Percentiles rank a stretch among this genome's conserved stretches.
Conservation (phyloP, 2,113 vertebrate species). For the Nanorana parkeri region DNA sequence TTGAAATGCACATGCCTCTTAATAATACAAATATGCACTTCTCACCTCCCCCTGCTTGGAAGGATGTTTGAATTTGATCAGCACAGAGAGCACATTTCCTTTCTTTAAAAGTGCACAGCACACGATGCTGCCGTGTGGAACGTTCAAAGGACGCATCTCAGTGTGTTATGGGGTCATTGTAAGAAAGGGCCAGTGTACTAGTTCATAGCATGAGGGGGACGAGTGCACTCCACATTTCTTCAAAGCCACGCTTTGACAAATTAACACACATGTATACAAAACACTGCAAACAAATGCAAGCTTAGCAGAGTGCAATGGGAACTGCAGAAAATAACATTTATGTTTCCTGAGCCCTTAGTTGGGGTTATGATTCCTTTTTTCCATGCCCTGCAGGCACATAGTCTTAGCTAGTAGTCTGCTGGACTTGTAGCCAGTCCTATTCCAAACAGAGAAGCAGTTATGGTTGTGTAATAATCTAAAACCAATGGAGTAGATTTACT, state of each 20-base stretch:
- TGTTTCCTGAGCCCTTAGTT: not conserved
- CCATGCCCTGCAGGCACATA: conserved; percentile 25
- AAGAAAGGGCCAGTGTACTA: conserved; percentile 23
- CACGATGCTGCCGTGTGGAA: conserved; percentile 10
- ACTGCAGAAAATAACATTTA: conserved; percentile 7
- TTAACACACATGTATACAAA: conserved; percentile 6
- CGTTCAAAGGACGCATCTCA: conserved; percentile 33
- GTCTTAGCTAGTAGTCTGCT: not conserved
- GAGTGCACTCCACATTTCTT: not conserved
- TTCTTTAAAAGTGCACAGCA: conserved; percentile 41
- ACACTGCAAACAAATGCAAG: not conserved
- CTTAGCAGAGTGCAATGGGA: not conserved
- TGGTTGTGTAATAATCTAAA: not conserved
- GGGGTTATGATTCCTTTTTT: conserved; percentile 13
- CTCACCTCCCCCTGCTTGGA: conserved; percentile 52
- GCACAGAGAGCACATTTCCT: conserved; percentile 50
- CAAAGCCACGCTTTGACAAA: not conserved
- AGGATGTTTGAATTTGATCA: conserved; percentile 50
- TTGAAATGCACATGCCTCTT: conserved; percentile 23
- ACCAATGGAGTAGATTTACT: too few relatives aligned
- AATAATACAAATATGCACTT: conserved; percentile 51
- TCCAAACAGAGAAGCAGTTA: not conserved
- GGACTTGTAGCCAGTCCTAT: conserved; percentile 15
- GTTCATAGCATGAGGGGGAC: not conserved
- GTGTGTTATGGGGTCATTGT: conserved; percentile 15